These are phyloP conservation scores for Eupithecia abbreviata DNA, from an alignment of 2,888 invertebrate genomes.

Conservation along the genomic window DNA sequence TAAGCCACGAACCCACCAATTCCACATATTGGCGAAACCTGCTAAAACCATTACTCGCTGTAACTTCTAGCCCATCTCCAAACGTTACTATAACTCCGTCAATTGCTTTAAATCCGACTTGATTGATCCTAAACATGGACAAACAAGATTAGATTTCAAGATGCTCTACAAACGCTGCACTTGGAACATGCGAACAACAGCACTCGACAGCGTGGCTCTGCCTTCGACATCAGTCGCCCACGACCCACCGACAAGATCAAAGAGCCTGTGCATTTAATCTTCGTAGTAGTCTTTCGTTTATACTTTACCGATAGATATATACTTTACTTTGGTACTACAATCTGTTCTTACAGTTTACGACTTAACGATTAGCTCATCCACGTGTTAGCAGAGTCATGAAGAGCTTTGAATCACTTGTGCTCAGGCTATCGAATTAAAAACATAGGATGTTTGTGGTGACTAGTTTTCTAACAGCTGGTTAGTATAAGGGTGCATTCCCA, in stretches of 20 bases:
- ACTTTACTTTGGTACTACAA: background rate
- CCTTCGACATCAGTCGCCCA: constrained; percentile 33
- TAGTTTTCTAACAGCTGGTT: background rate
- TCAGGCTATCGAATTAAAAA: background rate
- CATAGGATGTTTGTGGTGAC: background rate
- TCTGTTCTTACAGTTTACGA: background rate
- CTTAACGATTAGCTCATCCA: background rate
- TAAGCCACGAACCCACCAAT: no score
- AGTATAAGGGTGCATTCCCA: no score
- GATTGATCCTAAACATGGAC: constrained; percentile 15
- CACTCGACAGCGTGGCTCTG: constrained; percentile 36
- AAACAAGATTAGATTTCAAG: constrained; percentile 24
- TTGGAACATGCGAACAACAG: constrained; percentile 28
- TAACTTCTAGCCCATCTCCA: background rate
- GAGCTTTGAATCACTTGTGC: background rate
- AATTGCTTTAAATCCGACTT: constrained; percentile 8
- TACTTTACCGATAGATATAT: background rate
- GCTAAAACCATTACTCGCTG: background rate
- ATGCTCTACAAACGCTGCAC: constrained; percentile 21
- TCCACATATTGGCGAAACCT: background rate
- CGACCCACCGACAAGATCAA: constrained; percentile 35
- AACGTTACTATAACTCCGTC: background rate
- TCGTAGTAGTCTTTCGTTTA: constrained; percentile 9
- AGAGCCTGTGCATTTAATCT: background rate
- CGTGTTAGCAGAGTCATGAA: background rate